Conservation (phyloP, 2,113 vertebrate genomes). For the Cololabis saira region DNA sequence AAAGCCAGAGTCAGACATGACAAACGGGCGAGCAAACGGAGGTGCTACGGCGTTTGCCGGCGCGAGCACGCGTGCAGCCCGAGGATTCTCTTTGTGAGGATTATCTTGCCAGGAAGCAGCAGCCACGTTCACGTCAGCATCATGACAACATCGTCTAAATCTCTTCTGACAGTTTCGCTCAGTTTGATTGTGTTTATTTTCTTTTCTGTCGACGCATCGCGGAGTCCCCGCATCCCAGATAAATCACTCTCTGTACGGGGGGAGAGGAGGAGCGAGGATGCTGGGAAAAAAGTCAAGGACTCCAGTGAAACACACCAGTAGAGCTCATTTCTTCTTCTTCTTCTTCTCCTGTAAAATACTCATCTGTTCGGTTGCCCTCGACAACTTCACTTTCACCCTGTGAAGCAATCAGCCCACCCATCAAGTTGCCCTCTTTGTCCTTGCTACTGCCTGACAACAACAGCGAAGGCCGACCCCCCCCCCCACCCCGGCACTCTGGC, state of each 20-base stretch:
- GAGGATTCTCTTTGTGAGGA: slow-evolving; percentile 68
- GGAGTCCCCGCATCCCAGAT: slow-evolving; percentile 13
- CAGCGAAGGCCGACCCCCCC: slow-evolving; percentile 15
- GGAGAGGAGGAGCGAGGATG: background rate
- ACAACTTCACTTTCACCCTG: slow-evolving; percentile 57
- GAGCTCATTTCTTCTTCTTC: slow-evolving; percentile 30
- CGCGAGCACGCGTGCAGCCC: slow-evolving; percentile 42
- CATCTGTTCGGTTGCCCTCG: slow-evolving; percentile 48
- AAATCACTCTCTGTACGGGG: slow-evolving; percentile 24
- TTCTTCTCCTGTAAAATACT: slow-evolving; percentile 30
- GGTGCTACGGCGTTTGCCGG: slow-evolving; percentile 54
- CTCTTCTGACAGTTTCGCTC: slow-evolving; percentile 56
- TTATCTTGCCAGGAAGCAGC: slow-evolving; percentile 68
- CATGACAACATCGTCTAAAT: slow-evolving; percentile 71
- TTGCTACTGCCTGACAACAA: slow-evolving; percentile 61
- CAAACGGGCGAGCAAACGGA: slow-evolving; percentile 62
- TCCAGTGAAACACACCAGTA: slow-evolving; percentile 36
- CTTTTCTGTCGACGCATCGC: slow-evolving; percentile 21
- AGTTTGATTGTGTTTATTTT: slow-evolving; percentile 64
- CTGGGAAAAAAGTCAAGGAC: slow-evolving; percentile 27
- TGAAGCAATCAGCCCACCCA: slow-evolving; percentile 67
- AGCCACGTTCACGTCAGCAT: slow-evolving; percentile 61
- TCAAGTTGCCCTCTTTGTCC: slow-evolving; percentile 70
- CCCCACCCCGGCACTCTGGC: slow-evolving; percentile 15
- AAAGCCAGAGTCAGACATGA: slow-evolving; percentile 70